phyloP scores from a whole-genome alignment of 2,888 invertebrate genomes.

The Brachyptera risi region DNA sequence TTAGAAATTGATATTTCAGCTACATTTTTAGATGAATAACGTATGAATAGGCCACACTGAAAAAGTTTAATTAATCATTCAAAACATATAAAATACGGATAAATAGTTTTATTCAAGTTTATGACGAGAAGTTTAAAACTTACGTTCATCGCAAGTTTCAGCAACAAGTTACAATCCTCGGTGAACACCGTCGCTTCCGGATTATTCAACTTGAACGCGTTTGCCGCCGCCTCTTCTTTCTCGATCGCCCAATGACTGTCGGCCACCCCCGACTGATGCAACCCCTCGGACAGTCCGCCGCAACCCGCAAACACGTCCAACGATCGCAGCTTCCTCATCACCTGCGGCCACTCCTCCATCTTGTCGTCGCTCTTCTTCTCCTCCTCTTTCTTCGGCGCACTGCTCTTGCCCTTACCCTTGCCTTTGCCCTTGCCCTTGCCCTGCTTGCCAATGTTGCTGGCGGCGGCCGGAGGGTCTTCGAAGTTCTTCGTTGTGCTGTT shows the following conservation, averaged over 20 bases:
- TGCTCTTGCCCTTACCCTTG: conserved; percentile 64
- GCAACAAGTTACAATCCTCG: conserved; percentile 74
- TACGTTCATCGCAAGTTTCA: conserved; percentile 63
- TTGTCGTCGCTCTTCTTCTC: conserved; percentile 34
- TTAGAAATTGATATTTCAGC: no score
- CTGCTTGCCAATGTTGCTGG: conserved; percentile 54
- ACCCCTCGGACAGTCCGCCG: conserved; percentile 74
- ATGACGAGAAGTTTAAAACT: no score
- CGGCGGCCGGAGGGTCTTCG: conserved; percentile 58
- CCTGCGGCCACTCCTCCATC: conserved; percentile 40
- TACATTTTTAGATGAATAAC: no score
- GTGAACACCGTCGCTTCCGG: conserved; percentile 67
- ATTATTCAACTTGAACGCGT: conserved; percentile 74
- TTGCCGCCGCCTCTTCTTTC: conserved; percentile 69
- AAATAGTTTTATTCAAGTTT: no score
- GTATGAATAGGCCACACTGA: no score
- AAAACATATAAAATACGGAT: background rate
- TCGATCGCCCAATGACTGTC: conserved; percentile 80
- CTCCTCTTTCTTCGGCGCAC: conserved; percentile 43
- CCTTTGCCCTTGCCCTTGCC: conserved; percentile 54
- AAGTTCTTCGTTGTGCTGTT: conserved; percentile 53
- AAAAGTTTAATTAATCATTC: background rate
- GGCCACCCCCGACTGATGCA: conserved; percentile 64
- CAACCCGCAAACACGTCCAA: conserved; percentile 85
- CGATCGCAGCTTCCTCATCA: conserved; percentile 55